Percentiles rank a stretch among this genome's conserved stretches.
These are phyloP conservation scores for Lethocerus indicus DNA, from an alignment of 1,140 invertebrate genomes.

Conservation along the genomic window DNA sequence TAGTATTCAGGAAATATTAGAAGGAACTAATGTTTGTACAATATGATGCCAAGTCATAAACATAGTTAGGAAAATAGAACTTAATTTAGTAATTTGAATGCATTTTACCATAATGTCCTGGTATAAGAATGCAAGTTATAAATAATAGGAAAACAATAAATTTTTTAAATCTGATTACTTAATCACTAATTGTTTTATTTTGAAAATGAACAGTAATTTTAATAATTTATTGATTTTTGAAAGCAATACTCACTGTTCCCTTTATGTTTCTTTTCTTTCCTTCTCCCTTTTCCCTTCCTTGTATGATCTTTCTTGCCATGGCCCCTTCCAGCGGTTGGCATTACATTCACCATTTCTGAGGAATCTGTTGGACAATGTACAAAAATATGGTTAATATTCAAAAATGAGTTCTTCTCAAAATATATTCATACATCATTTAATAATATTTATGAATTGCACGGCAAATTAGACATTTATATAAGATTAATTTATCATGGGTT, in stretches of 20 bases:
- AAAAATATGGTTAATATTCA: no score
- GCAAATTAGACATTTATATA: no score
- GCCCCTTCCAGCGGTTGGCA: conserved; percentile 20
- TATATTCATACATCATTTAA: no score
- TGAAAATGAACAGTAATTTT: not conserved
- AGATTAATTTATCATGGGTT: no score
- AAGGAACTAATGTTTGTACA: no score
- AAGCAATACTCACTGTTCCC: conserved; percentile 22
- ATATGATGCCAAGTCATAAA: no score
- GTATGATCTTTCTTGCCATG: conserved; percentile 21
- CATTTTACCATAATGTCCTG: not conserved
- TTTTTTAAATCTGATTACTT: not conserved
- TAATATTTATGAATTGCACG: no score
- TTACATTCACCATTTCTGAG: no score
- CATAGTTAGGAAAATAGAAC: no score
- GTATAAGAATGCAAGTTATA: not conserved
- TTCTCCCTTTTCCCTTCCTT: conserved; percentile 21
- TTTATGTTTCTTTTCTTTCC: conserved; percentile 29
- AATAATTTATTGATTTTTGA: not conserved
- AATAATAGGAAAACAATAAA: not conserved
- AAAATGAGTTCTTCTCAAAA: no score
- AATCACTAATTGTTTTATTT: not conserved
- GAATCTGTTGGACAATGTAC: no score
- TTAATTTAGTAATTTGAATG: not conserved
- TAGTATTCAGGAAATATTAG: no score